Evolutionary conservation across 2,888 invertebrate genomes (phyloP), one percentile per base, ranked within the genome.

Genomic region (Dryococelus australis): DNA sequence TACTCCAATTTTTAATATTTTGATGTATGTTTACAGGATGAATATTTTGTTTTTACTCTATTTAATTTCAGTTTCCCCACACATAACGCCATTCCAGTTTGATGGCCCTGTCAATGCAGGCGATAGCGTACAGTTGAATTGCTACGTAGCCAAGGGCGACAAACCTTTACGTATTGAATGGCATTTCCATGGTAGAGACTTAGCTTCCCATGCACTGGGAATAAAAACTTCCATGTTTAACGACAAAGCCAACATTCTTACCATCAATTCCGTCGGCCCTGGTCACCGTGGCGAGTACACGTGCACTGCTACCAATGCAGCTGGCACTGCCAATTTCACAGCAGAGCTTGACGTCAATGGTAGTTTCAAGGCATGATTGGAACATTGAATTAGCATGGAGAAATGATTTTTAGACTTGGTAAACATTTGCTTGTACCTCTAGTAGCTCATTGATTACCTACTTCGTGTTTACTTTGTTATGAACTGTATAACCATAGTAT

Each of bases 251-350:
- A 91, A 90, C 88, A 89, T 91, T 85, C 88, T 91, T 85, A 90
- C 90, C 9, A 91, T 91, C 84, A 88, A 89, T 84, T 89, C 90
- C 20, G 90, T 90, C 43, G 87, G 86, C 28, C 87, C 89, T 12
- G 86, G 87, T 24, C 89, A 89, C 85, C 85, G 88, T 28, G 97
- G 97, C 88, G 94, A 95, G 91, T 97, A 96, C 91, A 96, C 96
- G 85, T 97, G 97, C 91, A 94, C 95, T 87, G 97, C 96, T 28
- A 94, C 93, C 90, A 97, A 97, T 93, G 93, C 92, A 91, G 97
- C 96, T 81, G 97, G 97, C 89, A 93, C 93, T 90, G 94, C 95
- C 90, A 95, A 93, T 89, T 93, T 93, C 91, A 92, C 94, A 53
- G 92, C 94, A 78, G 91, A 91, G 85, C 91, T 95, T 88, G 91